Evolutionary conservation across 2,113 vertebrate species (phyloP).

Genomic region (Semnopithecus entellus): DNA sequence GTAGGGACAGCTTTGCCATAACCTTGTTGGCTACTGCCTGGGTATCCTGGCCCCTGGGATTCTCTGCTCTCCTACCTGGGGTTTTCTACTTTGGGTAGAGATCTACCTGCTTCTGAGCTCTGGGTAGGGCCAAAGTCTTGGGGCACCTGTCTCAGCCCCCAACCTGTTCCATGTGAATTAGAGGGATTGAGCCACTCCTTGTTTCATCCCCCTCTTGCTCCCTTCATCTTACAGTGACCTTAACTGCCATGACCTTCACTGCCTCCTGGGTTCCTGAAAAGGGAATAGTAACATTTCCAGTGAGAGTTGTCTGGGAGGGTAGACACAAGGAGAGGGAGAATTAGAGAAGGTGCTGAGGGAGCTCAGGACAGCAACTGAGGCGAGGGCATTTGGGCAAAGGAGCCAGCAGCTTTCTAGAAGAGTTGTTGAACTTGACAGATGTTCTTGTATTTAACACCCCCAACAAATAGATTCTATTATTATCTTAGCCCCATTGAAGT

Average conservation of each 20-base stretch:
- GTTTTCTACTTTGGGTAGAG: background rate
- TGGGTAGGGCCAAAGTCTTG: background rate
- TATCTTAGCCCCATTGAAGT: background rate
- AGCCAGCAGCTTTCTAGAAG: background rate
- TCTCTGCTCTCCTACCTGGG: background rate
- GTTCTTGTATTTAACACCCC: background rate
- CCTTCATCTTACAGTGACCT: background rate
- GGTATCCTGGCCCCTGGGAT: background rate
- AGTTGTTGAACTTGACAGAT: background rate
- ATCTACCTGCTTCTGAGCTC: background rate
- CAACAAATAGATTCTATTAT: background rate
- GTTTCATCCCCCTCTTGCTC: background rate
- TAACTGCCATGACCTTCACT: background rate
- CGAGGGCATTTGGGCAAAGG: background rate
- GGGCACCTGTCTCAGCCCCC: background rate
- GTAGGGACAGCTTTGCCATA: background rate
- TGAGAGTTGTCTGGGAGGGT: background rate
- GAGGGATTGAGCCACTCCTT: background rate
- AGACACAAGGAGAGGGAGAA: background rate
- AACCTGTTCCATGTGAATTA: too few species aligned
- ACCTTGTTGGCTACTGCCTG: background rate
- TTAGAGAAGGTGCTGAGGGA: background rate
- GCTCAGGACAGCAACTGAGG: background rate
- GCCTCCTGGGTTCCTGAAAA: background rate
- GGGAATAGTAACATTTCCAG: background rate